These are phyloP conservation scores for Scaptodrosophila latifasciaeformis DNA, from an alignment of 2,888 invertebrate genomes.

Conservation along the genomic window DNA sequence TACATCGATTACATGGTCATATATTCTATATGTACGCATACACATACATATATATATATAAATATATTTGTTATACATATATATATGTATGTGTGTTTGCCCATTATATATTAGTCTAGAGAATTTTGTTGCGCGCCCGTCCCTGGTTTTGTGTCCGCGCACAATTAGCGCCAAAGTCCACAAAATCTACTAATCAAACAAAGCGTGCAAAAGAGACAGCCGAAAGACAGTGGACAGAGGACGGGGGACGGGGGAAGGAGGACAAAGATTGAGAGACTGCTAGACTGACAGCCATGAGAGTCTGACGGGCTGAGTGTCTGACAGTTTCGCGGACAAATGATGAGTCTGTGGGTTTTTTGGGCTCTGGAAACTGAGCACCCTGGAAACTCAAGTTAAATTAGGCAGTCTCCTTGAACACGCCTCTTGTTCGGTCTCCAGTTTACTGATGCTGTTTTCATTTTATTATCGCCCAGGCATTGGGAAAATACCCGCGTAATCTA, in stretches of 20 bases:
- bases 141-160: constrained; percentile 21
- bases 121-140: no score
- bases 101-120: no score
- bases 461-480: constrained; percentile 33
- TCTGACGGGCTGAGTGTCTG: no score
- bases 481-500: constrained; percentile 60
- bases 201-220: no score
- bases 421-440: constrained; percentile 17
- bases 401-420: not conserved
- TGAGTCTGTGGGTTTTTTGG: no score
- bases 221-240: no score
- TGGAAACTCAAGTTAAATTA: constrained; percentile 53
- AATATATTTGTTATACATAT: constrained; percentile 8
- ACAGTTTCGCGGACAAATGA: no score
- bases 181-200: constrained; percentile 59
- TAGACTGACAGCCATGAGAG: no score
- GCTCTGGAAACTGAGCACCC: no score
- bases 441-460: constrained; percentile 1
- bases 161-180: constrained; percentile 58
- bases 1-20: no score
- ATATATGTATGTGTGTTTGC: constrained; percentile 5
- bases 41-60: constrained; percentile 7
- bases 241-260: constrained; percentile 25
- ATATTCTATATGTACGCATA: not conserved
- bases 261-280: no score